Percentiles rank a stretch among this genome's conserved stretches.
Evolutionary conservation across 2,888 invertebrate species (phyloP).

Genomic region (Agriopis marginaria): DNA sequence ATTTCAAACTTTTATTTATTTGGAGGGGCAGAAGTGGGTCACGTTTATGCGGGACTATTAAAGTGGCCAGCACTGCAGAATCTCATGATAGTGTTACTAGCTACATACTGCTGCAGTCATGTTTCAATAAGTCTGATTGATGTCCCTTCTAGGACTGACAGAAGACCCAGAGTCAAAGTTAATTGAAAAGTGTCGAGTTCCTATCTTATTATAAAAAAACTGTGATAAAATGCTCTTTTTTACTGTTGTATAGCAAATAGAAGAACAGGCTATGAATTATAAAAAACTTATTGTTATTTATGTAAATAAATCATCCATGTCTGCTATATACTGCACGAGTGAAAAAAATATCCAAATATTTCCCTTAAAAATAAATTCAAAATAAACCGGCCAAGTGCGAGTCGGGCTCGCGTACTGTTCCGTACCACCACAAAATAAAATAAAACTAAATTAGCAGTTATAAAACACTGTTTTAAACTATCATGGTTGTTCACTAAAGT

Average conservation of each 20-base stretch:
- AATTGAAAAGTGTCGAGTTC: slow-evolving; percentile 35
- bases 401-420: too few species aligned
- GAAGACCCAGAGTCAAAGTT: slow-evolving; percentile 44
- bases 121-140: slow-evolving; percentile 77
- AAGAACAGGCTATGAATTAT: neutral
- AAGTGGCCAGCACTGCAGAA: slow-evolving; percentile 68
- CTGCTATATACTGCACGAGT: neutral
- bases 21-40: slow-evolving; percentile 90
- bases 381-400: too few species aligned
- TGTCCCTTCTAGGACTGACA: slow-evolving; percentile 70
- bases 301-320: neutral
- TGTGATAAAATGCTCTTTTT: neutral
- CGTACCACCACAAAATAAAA: too few species aligned
- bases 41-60: slow-evolving; percentile 89
- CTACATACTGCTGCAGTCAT: slow-evolving; percentile 78
- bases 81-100: slow-evolving; percentile 61
- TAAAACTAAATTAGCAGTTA: too few species aligned
- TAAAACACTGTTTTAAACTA: too few species aligned
- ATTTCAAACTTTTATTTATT: slow-evolving; percentile 96
- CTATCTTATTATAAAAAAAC: slow-evolving; percentile 1
- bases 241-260: neutral
- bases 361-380: neutral
- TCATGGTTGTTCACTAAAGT: too few species aligned
- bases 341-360: neutral
- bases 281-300: neutral